Conservation (phyloP, 2,113 vertebrate species). For the Penelope pileata region DNA sequence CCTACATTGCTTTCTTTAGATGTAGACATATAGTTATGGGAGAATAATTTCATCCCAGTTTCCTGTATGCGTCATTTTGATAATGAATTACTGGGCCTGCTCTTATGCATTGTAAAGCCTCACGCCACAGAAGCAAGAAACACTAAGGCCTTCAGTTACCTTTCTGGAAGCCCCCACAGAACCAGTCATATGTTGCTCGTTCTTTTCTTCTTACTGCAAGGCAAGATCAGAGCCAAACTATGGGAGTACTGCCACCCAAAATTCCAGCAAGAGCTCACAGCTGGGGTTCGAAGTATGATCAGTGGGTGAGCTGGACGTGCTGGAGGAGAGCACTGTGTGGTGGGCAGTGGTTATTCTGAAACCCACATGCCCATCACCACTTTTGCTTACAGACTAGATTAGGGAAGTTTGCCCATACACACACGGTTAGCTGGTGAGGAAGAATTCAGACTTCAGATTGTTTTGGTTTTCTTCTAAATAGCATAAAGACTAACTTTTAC, state of each 20-base stretch:
- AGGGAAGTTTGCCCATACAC: neutral
- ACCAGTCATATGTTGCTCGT: neutral
- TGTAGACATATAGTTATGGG: neutral
- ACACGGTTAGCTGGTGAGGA: rapidly evolving
- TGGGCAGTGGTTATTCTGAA: neutral
- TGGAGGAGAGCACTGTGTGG: neutral
- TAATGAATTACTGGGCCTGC: neutral
- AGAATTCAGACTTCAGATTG: neutral
- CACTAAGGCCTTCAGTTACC: neutral
- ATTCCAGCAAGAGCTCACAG: neutral
- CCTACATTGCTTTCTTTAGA: neutral
- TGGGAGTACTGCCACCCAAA: neutral
- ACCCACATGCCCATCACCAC: neutral
- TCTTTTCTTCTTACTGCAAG: neutral
- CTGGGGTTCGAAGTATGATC: neutral
- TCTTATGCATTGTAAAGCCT: conserved; percentile 1
- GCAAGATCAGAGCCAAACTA: neutral
- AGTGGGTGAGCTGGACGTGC: rapidly evolving
- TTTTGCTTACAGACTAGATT: neutral
- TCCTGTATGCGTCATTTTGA: neutral
- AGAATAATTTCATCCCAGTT: neutral
- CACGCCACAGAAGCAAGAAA: neutral
- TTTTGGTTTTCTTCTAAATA: neutral
- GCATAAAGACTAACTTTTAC: neutral
- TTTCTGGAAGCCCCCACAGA: neutral